phyloP scores from a whole-genome alignment of 2,888 invertebrate genomes.

The Meloe dianella region DNA sequence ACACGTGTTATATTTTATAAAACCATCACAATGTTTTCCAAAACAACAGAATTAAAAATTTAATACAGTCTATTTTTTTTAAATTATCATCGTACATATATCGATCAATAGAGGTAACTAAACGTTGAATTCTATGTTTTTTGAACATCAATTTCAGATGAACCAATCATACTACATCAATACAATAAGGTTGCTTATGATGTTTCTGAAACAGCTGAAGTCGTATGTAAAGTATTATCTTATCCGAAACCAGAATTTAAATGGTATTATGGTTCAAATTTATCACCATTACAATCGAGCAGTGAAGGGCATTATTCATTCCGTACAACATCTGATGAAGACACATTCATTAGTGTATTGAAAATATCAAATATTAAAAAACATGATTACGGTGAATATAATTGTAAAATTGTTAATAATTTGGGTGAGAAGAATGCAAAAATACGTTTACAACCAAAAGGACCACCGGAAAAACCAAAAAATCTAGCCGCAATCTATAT shows the following conservation, averaged over 20 bases:
- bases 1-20: neutral
- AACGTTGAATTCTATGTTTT: neutral
- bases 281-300: slow-evolving; percentile 76
- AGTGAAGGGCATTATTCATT: slow-evolving; percentile 88
- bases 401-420: slow-evolving; percentile 84
- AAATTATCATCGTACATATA: neutral
- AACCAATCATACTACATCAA: slow-evolving; percentile 84
- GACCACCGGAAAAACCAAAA: slow-evolving; percentile 83
- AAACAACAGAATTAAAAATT: neutral
- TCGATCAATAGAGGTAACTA: no score
- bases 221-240: slow-evolving; percentile 87
- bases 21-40: neutral
- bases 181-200: slow-evolving; percentile 90
- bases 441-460: slow-evolving; percentile 84
- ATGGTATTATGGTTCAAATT: slow-evolving; percentile 83
- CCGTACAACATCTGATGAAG: slow-evolving; percentile 81
- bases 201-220: slow-evolving; percentile 81
- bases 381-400: slow-evolving; percentile 91
- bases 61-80: neutral
- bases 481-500: slow-evolving; percentile 74
- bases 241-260: slow-evolving; percentile 93
- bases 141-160: slow-evolving; percentile 63
- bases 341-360: slow-evolving; percentile 82
- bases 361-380: slow-evolving; percentile 75
- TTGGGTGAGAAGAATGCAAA: slow-evolving; percentile 78